phyloP scores from a whole-genome alignment of 2,888 invertebrate genomes.

The Myopa testacea region DNA sequence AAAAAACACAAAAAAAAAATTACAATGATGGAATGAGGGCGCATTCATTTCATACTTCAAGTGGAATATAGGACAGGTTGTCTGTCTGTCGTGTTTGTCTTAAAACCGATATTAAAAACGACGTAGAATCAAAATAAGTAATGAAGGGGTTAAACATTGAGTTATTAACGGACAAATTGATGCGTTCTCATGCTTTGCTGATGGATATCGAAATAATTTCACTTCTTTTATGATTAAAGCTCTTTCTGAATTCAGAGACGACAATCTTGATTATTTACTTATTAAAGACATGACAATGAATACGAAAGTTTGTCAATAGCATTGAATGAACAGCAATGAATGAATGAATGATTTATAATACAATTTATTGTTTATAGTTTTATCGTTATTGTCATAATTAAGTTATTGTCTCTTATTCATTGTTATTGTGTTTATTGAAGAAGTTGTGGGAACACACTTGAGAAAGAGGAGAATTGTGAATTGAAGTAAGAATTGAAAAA shows the following conservation, averaged over 20 bases:
- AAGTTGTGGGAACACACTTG: not conserved
- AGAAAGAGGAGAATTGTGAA: no score
- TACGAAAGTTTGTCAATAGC: not conserved
- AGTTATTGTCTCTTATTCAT: conserved; percentile 13
- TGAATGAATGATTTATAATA: conserved; percentile 1
- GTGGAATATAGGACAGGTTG: conserved; percentile 21
- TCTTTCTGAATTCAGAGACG: not conserved
- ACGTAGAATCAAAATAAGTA: conserved; percentile 9
- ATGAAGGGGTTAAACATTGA: conserved; percentile 25
- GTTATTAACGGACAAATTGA: conserved; percentile 17
- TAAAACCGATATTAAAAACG: not conserved
- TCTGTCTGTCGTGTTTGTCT: not conserved
- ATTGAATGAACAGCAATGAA: not conserved
- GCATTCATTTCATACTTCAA: conserved; percentile 9
- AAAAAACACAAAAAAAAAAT: not conserved
- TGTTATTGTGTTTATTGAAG: not conserved
- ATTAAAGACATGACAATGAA: not conserved
- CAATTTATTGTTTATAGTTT: conserved; percentile 1
- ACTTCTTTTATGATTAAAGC: not conserved
- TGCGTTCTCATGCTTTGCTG: conserved; percentile 26
- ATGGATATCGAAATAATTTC: conserved; percentile 15
- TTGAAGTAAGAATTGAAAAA: not conserved
- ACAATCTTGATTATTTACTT: not conserved
- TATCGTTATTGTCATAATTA: conserved; percentile 16
- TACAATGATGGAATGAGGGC: conserved; percentile 17